Conservation (phyloP, 2,113 vertebrate genomes). For the Neoarius graeffei region DNA sequence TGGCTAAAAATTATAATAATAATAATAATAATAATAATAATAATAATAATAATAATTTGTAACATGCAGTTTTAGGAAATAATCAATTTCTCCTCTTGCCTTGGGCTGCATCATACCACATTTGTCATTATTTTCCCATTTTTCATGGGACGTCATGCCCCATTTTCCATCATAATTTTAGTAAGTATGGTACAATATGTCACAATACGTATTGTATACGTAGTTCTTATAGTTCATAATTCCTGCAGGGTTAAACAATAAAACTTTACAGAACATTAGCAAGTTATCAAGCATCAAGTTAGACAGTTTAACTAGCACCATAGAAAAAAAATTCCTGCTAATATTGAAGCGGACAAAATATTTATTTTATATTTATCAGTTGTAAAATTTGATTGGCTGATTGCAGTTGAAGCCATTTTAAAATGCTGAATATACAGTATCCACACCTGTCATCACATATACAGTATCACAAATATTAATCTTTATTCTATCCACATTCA, state of each 20-base stretch:
- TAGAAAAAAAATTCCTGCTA: neutral
- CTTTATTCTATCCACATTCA: too few relatives aligned
- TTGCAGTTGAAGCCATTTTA: neutral
- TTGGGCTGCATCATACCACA: neutral
- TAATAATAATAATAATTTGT: neutral
- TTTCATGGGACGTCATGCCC: neutral
- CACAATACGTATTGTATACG: neutral
- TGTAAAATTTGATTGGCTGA: neutral
- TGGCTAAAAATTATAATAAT: neutral
- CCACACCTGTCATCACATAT: neutral
- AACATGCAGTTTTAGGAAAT: neutral
- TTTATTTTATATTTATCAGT: neutral
- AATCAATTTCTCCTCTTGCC: neutral
- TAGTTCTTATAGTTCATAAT: neutral
- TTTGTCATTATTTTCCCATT: neutral
- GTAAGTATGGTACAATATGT: neutral
- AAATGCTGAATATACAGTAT: neutral
- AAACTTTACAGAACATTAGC: neutral
- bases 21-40: too few relatives aligned
- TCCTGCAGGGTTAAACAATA: neutral
- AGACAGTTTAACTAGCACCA: too few relatives aligned
- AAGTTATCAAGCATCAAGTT: neutral
- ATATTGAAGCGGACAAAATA: neutral
- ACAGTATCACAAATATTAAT: too few relatives aligned
- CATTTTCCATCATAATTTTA: neutral